phyloP scores from a whole-genome alignment of 2,797 vertebrate species.

The Erethizon dorsatum region DNA sequence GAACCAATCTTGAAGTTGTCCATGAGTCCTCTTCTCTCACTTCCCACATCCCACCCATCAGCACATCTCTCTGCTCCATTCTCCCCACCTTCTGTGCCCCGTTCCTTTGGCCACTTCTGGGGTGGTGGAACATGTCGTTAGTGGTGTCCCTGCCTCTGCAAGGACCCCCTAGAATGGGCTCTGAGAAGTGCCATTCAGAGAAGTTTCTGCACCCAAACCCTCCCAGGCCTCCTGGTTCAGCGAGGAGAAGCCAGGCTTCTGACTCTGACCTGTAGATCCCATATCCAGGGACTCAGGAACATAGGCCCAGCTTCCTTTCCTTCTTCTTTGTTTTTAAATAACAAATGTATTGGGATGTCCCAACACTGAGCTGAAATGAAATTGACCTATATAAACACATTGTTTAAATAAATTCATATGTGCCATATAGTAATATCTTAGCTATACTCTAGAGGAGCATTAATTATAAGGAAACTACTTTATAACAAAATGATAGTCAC shows the following conservation, averaged over 20 bases:
- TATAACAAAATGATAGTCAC: neutral
- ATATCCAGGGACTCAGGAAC: fast-evolving
- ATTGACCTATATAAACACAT: neutral
- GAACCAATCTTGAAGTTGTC: neutral
- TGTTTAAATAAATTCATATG: neutral
- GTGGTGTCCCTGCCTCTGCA: neutral
- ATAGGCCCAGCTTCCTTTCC: neutral
- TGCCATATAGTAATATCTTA: neutral
- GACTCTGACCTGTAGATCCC: neutral
- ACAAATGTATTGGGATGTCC: neutral
- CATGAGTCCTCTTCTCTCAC: neutral
- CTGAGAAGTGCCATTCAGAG: neutral
- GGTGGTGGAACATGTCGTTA: fast-evolving
- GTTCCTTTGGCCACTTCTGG: neutral
- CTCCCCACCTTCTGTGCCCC: neutral
- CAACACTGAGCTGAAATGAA: neutral
- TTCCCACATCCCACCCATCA: no score
- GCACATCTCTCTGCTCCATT: neutral
- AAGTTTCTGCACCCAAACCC: neutral
- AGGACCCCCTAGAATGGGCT: neutral
- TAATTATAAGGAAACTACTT: neutral
- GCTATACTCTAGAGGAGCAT: neutral
- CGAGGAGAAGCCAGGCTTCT: neutral
- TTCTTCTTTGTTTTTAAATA: neutral
- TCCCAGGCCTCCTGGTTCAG: neutral